Conservation (phyloP, 2,113 vertebrate genomes). For the Sminthopsis crassicaudata region DNA sequence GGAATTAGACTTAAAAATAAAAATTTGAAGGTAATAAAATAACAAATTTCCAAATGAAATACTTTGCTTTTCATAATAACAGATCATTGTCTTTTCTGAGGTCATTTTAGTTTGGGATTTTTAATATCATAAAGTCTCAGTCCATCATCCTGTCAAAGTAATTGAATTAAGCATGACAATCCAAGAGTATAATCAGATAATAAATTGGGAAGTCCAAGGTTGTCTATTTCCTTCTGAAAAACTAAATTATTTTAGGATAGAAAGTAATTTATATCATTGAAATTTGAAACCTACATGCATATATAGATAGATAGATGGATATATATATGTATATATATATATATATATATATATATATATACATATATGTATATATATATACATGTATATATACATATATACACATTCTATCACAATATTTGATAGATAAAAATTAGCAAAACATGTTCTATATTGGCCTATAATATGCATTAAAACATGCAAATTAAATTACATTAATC, state of each 20-base stretch:
- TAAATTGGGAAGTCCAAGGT: slow-evolving; percentile 23
- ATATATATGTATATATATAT: too few species aligned
- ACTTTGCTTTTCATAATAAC: slow-evolving; percentile 10
- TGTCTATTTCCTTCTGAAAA: neutral
- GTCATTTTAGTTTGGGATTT: slow-evolving; percentile 41
- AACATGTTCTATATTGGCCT: neutral
- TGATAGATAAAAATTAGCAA: neutral
- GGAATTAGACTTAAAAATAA: neutral
- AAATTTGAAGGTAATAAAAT: slow-evolving; percentile 42
- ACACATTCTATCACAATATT: too few species aligned
- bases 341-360: too few species aligned
- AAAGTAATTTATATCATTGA: neutral
- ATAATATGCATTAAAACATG: too few species aligned
- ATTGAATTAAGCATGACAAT: slow-evolving; percentile 42
- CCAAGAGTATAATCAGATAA: slow-evolving; percentile 6
- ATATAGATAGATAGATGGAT: too few species aligned
- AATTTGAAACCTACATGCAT: neutral
- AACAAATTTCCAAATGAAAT: slow-evolving; percentile 1
- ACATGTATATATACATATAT: too few species aligned
- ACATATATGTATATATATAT: neutral
- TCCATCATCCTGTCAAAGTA: slow-evolving; percentile 47
- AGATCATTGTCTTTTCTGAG: neutral
- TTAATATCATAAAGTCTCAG: slow-evolving; percentile 32
- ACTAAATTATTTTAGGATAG: neutral
- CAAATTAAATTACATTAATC: neutral